Evolutionary conservation across 2,113 vertebrate species (phyloP).

Genomic region (Carollia perspicillata): DNA sequence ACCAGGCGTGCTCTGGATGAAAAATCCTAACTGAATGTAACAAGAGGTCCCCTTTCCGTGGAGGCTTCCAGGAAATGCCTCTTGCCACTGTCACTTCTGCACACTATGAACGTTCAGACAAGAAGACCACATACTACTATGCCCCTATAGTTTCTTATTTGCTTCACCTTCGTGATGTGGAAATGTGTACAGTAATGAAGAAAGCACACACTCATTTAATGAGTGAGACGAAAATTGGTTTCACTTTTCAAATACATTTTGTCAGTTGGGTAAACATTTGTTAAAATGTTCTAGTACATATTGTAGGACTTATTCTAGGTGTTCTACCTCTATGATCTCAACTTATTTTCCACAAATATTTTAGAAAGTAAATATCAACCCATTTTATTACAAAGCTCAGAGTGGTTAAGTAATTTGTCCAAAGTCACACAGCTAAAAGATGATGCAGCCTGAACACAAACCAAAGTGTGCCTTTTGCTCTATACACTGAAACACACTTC

Average conservation of each 20-base stretch:
- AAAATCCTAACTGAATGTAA: not conserved
- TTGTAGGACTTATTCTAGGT: not conserved
- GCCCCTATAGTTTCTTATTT: not conserved
- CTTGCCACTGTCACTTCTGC: not conserved
- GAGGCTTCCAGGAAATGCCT: not conserved
- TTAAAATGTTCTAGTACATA: not conserved
- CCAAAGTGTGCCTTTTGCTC: not conserved
- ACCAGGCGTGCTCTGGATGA: not conserved
- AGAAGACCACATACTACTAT: not conserved
- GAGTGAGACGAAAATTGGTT: not conserved
- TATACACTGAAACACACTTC: not conserved
- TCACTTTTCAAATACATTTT: not conserved
- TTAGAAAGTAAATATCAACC: not conserved
- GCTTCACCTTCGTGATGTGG: not conserved
- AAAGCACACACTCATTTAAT: not conserved
- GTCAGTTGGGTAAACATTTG: not conserved
- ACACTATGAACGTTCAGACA: not conserved
- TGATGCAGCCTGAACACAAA: not conserved
- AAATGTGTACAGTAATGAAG: not conserved
- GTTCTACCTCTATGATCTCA: not conserved
- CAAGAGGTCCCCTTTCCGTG: not conserved
- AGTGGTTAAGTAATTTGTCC: not conserved
- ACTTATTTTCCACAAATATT: not conserved
- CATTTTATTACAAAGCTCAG: not conserved
- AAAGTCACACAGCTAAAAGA: not conserved